Evolutionary conservation across 2,113 vertebrate genomes (phyloP), one percentile per base, ranked within the genome.

Genomic region (Halcyon malimbica): DNA sequence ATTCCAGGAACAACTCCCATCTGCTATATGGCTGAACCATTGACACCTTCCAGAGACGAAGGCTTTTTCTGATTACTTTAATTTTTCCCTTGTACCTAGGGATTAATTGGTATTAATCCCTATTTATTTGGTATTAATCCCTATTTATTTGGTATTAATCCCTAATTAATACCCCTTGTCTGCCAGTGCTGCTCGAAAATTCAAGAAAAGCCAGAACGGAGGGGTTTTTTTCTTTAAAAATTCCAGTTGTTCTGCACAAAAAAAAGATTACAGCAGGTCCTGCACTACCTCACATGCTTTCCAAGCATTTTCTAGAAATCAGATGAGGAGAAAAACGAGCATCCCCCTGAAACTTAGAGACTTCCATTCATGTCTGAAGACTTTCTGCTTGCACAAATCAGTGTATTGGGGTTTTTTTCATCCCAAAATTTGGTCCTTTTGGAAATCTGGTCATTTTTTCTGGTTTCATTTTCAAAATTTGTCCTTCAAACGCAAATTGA

Each of bases 401-500:
- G 13, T 56, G 8, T 71, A 69, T 50, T 13, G 14, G 48, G 48
- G 20, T 23, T 48, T 48, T 48, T 48, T 48, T 21, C 42, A 42
- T 42, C 42, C 16, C 42, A 42, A 42, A 42, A 42, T 42, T 15
- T 16, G 15, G 42, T 42, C 42, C 15, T 42, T 42, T 42, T 16
- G 15, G 42, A 42, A 42, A 42, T 42, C 6, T 42, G 42, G 42
- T 46, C 19, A 10, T 46, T 20, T 9, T 20, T 46, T 46, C 20
- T 46, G 9, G 19, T 46, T 46, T 46, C 9, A 10, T 46, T 91
- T 87, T 94, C 68, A 83, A 86, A 37, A 80, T 80, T 46, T 82
- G 67, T 51, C n/a, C 91, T 87, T 93, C 85, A 81, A 94, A 90
- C 59, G 35, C 51, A 90, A 91, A 93, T 9, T 37, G 56, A 83